Percentiles rank a stretch among this genome's conserved stretches.
Evolutionary conservation across 1,140 invertebrate genomes (phyloP).

Genomic region (Heliothis subflexa): DNA sequence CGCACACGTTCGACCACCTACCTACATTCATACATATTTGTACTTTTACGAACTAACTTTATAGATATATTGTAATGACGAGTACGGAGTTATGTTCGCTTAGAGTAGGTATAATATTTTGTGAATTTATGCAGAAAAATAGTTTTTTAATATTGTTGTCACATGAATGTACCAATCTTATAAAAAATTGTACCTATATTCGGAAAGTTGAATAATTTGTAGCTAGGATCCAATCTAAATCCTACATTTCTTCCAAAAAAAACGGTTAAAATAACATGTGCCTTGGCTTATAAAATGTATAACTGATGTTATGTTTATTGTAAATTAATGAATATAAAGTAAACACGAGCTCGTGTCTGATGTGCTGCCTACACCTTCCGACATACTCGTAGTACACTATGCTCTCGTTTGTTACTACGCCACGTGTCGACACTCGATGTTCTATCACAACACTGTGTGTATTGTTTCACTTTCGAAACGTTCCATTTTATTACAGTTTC

Average conservation of each 20-base stretch:
- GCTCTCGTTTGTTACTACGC: neutral
- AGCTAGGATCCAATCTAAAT: constrained; percentile 86
- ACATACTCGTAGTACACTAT: constrained; percentile 34
- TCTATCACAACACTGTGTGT: neutral
- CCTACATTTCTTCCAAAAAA: constrained; percentile 80
- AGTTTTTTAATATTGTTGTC: constrained; percentile 87
- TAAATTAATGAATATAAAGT: constrained; percentile 65
- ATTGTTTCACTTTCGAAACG: constrained; percentile 7
- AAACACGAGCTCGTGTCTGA: constrained; percentile 60
- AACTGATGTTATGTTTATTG: constrained; percentile 75
- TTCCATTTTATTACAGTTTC: constrained; percentile 14
- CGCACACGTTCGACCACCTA: constrained; percentile 50
- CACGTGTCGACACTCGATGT: neutral
- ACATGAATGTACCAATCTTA: constrained; percentile 86
- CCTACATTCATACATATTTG: constrained; percentile 70
- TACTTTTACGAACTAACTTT: constrained; percentile 79
- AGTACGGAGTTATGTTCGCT: constrained; percentile 81
- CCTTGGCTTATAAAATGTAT: constrained; percentile 80
- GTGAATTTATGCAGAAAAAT: constrained; percentile 85
- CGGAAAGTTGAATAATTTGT: constrained; percentile 86
- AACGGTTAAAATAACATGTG: constrained; percentile 78
- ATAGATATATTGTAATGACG: constrained; percentile 81
- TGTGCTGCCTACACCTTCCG: constrained; percentile 61
- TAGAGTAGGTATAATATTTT: constrained; percentile 85
- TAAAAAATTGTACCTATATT: constrained; percentile 84